Evolutionary conservation across 2,797 vertebrate species (phyloP), one percentile per base, ranked within the genome.

Genomic region (Sebastes umbrosus): DNA sequence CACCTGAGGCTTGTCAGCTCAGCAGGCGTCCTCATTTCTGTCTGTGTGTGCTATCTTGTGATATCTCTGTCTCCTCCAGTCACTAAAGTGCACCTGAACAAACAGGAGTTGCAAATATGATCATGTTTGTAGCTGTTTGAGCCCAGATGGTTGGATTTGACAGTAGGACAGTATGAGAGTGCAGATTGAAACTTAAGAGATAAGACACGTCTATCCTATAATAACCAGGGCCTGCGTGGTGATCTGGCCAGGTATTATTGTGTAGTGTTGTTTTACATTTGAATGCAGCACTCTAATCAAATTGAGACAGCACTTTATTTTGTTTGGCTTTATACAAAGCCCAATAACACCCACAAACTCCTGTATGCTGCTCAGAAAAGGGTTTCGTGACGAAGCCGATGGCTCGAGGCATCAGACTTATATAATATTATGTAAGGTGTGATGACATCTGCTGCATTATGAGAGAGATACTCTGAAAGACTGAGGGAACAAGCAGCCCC

Each of bases 371-470:
- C 24, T 72, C 34, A 34, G n/a, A 58, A 24, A 32, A 73, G 27
- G 14, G n/a, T 67, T 83, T 66, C 14, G 57, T 71, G n/a, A 29
- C n/a, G 50, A 75, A 75, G 36, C 12, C 8, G 8, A 66, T 52
- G 31, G 52, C 57, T 39, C 7, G 18, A 62, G 27, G 65, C 32
- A 6, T 59, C 9, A n/a, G 18, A 62, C 39, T 31, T 80, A 57
- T 66, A 59, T 84, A 68, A 72, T 20, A 39, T 73, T 81, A 52
- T 63, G 34, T 74, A 69, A 74, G 55, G 59, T 65, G 50, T 72
- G 74, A 82, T 70, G 60, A 52, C 24, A 57, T 80, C 32, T 67
- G n/a, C 39, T 77, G 66, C 68, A 52, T 36, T 66, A 27, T 63
- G 36, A 62, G 31, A 32, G 18, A 64, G 50, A 52, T 20, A 29